A percentile compares a stretch with the other conserved stretches of the same genome.
These are phyloP conservation scores for Pleuronectes platessa DNA, from an alignment of 2,113 vertebrate genomes.

Conservation along the genomic window DNA sequence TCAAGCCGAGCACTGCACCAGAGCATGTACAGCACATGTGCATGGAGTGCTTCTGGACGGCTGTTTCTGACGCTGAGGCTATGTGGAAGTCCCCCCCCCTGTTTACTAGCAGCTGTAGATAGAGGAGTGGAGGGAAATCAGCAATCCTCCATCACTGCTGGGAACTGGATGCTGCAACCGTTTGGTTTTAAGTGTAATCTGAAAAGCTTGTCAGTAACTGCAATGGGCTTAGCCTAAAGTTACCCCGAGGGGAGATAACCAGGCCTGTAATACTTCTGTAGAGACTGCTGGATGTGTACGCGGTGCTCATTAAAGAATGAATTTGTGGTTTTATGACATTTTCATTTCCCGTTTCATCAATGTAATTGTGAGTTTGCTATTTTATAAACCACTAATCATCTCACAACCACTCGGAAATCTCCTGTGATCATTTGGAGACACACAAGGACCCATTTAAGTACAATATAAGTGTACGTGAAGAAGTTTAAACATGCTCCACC, in stretches of 20 bases:
- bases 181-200: slow-evolving; percentile 48
- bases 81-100: slow-evolving; percentile 31
- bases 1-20: slow-evolving; percentile 22
- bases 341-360: slow-evolving; percentile 3
- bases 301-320: slow-evolving; percentile 2
- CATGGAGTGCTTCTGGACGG: slow-evolving; percentile 7
- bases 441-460: background rate
- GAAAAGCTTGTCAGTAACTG: slow-evolving; percentile 21
- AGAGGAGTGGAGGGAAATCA: slow-evolving; percentile 4
- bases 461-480: background rate
- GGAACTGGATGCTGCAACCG: slow-evolving; percentile 54
- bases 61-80: slow-evolving; percentile 52
- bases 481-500: background rate
- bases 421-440: background rate
- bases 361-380: background rate
- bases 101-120: slow-evolving; percentile 53
- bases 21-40: background rate
- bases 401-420: background rate
- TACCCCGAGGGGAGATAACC: slow-evolving; percentile 17
- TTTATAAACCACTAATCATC: background rate
- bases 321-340: slow-evolving; percentile 10
- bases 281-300: background rate
- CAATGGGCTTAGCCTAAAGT: slow-evolving; percentile 31
- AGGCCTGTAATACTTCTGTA: slow-evolving; percentile 4
- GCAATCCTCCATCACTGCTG: slow-evolving; percentile 26